Evolutionary conservation across 1,140 invertebrate species (phyloP), one percentile per base, ranked within the genome.

Genomic region (Araneus ventricosus): DNA sequence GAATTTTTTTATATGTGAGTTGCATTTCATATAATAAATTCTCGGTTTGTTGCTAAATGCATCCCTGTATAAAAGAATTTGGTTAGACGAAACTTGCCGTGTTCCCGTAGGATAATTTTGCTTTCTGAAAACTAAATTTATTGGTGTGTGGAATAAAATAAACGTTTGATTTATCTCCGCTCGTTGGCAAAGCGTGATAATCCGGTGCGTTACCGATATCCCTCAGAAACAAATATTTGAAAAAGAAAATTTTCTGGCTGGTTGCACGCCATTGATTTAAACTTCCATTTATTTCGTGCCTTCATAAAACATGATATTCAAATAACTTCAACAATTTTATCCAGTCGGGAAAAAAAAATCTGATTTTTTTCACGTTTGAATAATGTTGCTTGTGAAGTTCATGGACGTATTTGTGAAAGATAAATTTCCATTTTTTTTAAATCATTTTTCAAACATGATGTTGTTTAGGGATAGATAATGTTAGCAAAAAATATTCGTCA

Each of bases 201-300:
- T 4, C 24, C 5, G 4, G 20, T 59, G 20, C 20, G 14, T 67
- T 67, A 67, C 63, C 27, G 2, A 67, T 27, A 14, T 67, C 10
- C 10, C 7, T 67, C 27, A 30, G n/a, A 67, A 67, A 67, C 27
- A 27, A 67, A 67, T 67, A 67, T 67, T 67, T 67, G n/a, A 27
- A 67, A 67, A 67, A 67, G 63, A 67, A 67, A 67, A 67, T 67
- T 67, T 67, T 67, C 63, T 30, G 27, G 63, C 14, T 67, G 63
- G 63, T n/a, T 67, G 63, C 63, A 30, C 27, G 27, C 24, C 24
- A n/a, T 67, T 30, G 63, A 27, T 67, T 67, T 67, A 10, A n/a
- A 27, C 27, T 67, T 67, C 63, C 8, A 67, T n/a, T 27, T 27
- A 67, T 67, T 10, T 67, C 63, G 14, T 67, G 24, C 63, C 14